These are phyloP conservation scores for Lerema accius DNA, from an alignment of 1,140 invertebrate species.

Conservation along the genomic window DNA sequence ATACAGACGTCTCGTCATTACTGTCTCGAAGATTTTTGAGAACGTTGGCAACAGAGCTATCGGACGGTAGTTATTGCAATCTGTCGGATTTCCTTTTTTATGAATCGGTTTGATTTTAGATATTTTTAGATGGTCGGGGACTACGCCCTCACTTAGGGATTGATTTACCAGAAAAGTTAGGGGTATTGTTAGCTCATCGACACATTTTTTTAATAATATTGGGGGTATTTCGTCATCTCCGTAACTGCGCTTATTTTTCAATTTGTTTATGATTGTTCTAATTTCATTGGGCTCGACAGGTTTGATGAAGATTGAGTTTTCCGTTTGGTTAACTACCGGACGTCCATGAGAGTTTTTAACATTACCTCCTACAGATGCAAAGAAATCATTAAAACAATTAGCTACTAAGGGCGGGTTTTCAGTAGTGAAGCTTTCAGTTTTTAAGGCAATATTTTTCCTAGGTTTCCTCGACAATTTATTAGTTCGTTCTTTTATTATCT, in stretches of 20 bases:
- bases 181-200: neutral
- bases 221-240: neutral
- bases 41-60: neutral
- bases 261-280: neutral
- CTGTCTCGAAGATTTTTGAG: conserved; percentile 3
- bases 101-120: conserved; percentile 1
- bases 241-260: neutral
- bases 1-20: conserved; percentile 4
- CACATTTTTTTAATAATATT: neutral
- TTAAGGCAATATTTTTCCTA: neutral
- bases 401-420: neutral
- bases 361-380: neutral
- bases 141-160: neutral
- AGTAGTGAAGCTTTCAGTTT: neutral
- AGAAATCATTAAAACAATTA: neutral
- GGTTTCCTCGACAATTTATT: neutral
- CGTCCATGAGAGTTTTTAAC: neutral
- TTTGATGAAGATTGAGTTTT: neutral
- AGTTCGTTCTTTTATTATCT: neutral
- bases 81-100: neutral
- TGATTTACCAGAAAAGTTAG: neutral
- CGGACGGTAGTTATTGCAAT: neutral
- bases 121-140: conserved; percentile 7
- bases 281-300: neutral
- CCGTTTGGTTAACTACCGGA: neutral